Evolutionary conservation across 2,113 vertebrate species (phyloP).

Genomic region (Perca flavescens): DNA sequence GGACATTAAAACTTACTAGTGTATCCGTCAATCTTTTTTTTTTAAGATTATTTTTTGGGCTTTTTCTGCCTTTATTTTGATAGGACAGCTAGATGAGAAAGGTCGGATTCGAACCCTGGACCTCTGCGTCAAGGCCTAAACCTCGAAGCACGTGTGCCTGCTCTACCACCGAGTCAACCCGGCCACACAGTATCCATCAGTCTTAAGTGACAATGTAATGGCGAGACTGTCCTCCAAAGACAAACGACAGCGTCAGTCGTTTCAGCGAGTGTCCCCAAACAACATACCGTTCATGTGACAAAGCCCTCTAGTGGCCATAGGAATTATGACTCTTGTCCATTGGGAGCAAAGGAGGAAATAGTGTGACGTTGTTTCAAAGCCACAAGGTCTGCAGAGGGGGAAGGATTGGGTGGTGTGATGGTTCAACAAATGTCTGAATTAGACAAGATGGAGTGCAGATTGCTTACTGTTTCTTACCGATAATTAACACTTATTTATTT

Average conservation of each 20-base stretch:
- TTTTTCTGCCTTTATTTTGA: too few relatives aligned
- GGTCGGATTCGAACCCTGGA: too few relatives aligned
- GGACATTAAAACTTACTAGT: neutral
- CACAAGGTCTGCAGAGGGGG: neutral
- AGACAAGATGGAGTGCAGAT: neutral
- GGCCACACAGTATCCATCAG: slow-evolving; percentile 1
- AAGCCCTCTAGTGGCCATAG: neutral
- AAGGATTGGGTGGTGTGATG: neutral
- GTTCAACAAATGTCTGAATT: neutral
- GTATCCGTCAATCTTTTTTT: slow-evolving; percentile 1
- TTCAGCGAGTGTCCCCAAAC: neutral
- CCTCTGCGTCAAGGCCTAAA: too few relatives aligned
- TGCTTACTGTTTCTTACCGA: neutral
- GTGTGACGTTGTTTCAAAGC: neutral
- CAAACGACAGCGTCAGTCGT: neutral
- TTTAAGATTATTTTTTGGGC: too few relatives aligned
- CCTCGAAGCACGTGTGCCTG: too few relatives aligned
- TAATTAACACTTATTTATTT: neutral
- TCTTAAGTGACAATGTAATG: neutral
- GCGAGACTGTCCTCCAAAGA: neutral
- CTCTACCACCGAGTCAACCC: too few relatives aligned
- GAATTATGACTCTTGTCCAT: neutral
- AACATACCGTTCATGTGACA: neutral
- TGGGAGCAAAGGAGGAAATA: neutral
- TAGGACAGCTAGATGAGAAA: too few relatives aligned